Percentiles rank a stretch among this genome's conserved stretches.
These are phyloP conservation scores for Drusus annulatus DNA, from an alignment of 1,140 invertebrate genomes.

Conservation along the genomic window DNA sequence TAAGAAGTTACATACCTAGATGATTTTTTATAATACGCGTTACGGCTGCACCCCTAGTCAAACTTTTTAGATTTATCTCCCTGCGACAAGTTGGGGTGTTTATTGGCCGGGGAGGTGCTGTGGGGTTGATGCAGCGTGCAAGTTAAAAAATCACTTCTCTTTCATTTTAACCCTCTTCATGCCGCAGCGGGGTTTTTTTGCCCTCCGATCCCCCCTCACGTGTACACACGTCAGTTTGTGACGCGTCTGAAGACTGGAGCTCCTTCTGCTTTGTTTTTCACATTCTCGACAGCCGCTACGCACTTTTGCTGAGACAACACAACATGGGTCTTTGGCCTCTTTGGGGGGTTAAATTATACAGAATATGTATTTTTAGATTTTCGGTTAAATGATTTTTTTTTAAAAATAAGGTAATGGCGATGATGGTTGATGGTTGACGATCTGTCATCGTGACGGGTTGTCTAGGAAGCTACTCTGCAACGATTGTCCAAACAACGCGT, in stretches of 20 bases:
- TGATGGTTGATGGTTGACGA: too few species aligned
- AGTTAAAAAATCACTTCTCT: constrained; percentile 60
- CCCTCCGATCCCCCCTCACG: constrained; percentile 19
- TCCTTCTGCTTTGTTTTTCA: constrained; percentile 22
- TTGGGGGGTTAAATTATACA: too few species aligned
- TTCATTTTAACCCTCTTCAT: constrained; percentile 54
- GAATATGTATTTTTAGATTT: too few species aligned
- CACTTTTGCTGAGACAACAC: neutral
- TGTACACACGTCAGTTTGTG: constrained; percentile 39
- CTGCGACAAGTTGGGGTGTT: constrained; percentile 58
- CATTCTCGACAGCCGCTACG: constrained; percentile 9
- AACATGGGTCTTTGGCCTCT: too few species aligned
- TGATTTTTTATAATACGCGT: neutral
- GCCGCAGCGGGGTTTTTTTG: constrained; percentile 17
- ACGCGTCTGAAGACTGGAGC: neutral
- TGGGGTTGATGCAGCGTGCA: constrained; percentile 33
- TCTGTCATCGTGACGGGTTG: too few species aligned
- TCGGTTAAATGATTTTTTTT: too few species aligned
- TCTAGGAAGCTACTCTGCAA: too few species aligned
- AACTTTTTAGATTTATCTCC: constrained; percentile 47
- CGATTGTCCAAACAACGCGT: too few species aligned
- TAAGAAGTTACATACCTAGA: too few species aligned
- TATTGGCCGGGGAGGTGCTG: constrained; percentile 51
- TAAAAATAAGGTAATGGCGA: too few species aligned
- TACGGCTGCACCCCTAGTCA: constrained; percentile 19